Evolutionary conservation across 2,888 invertebrate genomes (phyloP), one percentile per base, ranked within the genome.

Genomic region (Geophilus truncorum): DNA sequence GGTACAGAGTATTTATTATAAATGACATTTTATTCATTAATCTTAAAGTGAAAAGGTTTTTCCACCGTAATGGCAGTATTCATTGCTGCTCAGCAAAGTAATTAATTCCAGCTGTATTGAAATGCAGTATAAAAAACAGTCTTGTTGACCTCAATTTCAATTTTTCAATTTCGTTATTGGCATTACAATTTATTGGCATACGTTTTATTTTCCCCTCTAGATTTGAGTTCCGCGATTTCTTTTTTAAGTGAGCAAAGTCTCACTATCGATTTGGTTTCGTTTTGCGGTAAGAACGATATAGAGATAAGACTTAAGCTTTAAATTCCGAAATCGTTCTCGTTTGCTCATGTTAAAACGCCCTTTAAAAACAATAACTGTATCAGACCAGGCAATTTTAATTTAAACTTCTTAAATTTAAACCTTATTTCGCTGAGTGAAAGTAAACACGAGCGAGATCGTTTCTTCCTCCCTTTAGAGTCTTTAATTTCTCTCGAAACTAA

Each of bases 401-500:
- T 32, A 4, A 32, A 4, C 9, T 32, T 32, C 9, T 9, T 6
- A 32, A 32, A 6, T 32, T 32, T 6, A 32, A 32, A 32, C 32
- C 32, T 32, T 32, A 32, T 32, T 45, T 18, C 1, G 45, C 18
- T 45, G n/a, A 18, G n/a, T 45, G 45, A 3, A n/a, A n/a, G n/a
- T 15, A 18, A 3, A 45, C 45, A 45, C 32, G 32, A 32, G 18
- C 45, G 45, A 40, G 0, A 15, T 4, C 40, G 28, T 70, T 70
- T 28, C 45, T 3, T 45, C 15, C 25, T 25, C 70, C 12, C 51
- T 5, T 18, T 7, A 18, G 5, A 15, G 28, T 70, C 7, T 70
- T 70, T 70, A 70, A 70, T 70, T 70, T 70, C 28, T 18, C 51
- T n/a, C 18, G 51, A 51, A 51, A 51, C 51, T 70, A 70, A 70